Base-by-base conservation (phyloP, 2,797 vertebrate species). In the Ptychobarbus kaznakovi region DNA sequence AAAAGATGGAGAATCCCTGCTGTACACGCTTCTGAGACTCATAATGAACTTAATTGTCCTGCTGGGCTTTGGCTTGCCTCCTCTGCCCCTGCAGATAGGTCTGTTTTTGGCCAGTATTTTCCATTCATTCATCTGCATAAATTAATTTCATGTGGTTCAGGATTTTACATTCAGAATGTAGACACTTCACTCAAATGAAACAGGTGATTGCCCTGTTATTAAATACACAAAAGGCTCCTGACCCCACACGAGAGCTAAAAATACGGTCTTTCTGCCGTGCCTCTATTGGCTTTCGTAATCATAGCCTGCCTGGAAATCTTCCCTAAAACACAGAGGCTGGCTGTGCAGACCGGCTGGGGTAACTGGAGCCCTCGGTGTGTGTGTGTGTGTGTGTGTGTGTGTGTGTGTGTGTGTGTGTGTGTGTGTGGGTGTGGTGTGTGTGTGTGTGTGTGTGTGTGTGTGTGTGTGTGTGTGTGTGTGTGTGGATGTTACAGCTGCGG, bases 291-390 rank as follows among this genome's bases (percentile, higher is more conserved):
- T 53, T 68, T 70, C 38, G 18, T 63, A 82, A 81, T 82, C 68
- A 78, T 69, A 56, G 73, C 79, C 66, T 66, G 70, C 58, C 73
- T 84, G 49, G 63, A 74, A 69, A 80, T 72, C 61, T 74, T 86
- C 78, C 44, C 61, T 38, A 56, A 80, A 75, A 66, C 51, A 76
- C 20, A 72, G 76, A 58, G 81, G 58, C 76, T 68, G 69, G 16
- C 49, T 84, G 46, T 79, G 75, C 83, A 83, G 72, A 75, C 72
- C 22, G 61, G 44, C 44, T 66, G 72, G 68, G 32, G 73, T 76
- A 69, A 82, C 82, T 42, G 72, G 82, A 83, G 82, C 72, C 49
- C 18, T 82, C 22, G 0, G 28, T 20, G 9, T 35, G 7, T 65
- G 61, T 68, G 63, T 44, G 35, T 28, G 80, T 65, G 58, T 78